Percentiles rank a stretch among this genome's conserved stretches.
These are phyloP conservation scores for Paracyclopina nana DNA, from an alignment of 1,140 invertebrate genomes.

Conservation along the genomic window DNA sequence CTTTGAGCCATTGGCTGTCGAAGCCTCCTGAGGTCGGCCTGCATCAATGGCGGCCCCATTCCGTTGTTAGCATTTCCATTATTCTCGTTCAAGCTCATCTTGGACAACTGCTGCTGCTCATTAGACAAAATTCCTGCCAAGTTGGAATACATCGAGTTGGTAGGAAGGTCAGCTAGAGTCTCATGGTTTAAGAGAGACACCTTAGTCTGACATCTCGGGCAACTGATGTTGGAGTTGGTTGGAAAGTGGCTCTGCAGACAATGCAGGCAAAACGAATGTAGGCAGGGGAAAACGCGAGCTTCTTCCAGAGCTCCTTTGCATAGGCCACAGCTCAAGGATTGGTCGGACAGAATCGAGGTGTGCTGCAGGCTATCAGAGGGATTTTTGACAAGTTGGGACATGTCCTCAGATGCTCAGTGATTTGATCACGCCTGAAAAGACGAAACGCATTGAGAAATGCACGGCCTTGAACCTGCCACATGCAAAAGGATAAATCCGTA, in stretches of 20 bases:
- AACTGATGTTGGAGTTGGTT: neutral
- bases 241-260: conserved; percentile 10
- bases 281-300: neutral
- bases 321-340: neutral
- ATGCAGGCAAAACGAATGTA: conserved; percentile 7
- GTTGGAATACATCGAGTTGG: neutral
- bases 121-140: neutral
- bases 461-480: too few relatives aligned
- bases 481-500: too few relatives aligned
- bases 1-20: too few relatives aligned
- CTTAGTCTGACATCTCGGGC: neutral
- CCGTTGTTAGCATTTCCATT: too few relatives aligned
- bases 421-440: too few relatives aligned
- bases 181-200: neutral
- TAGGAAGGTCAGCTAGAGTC: neutral
- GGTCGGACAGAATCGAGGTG: neutral
- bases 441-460: too few relatives aligned
- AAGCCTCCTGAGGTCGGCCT: too few relatives aligned
- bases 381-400: too few relatives aligned
- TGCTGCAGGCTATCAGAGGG: too few relatives aligned
- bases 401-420: too few relatives aligned
- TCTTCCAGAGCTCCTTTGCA: neutral
- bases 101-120: neutral
- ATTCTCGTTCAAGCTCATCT: neutral
- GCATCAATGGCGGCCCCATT: too few relatives aligned